Evolutionary conservation across 2,797 vertebrate species (phyloP).

Genomic region (Gobionotothen gibberifrons): DNA sequence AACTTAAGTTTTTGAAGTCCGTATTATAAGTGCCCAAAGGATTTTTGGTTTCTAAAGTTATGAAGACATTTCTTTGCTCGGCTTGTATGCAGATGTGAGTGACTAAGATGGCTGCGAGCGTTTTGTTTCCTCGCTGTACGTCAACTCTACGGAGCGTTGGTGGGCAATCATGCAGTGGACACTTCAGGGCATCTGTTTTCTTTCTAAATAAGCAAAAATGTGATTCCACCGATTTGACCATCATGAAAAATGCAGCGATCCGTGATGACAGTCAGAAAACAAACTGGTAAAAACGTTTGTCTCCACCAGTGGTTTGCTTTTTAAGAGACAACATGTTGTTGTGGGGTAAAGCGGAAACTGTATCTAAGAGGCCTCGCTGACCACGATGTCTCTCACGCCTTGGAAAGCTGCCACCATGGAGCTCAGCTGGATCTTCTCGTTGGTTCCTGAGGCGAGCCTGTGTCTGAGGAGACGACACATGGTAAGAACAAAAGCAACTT

Average conservation of each 20-base stretch:
- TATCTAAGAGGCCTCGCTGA: constrained; percentile 87
- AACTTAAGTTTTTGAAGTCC: not conserved
- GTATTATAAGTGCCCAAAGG: not conserved
- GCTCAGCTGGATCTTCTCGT: constrained; percentile 97
- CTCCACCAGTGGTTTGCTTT: not conserved
- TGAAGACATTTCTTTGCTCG: not conserved
- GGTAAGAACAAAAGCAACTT: not conserved
- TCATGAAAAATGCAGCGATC: not conserved
- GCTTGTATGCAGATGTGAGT: constrained; percentile 30
- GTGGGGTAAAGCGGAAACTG: not conserved
- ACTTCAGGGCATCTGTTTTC: constrained; percentile 3
- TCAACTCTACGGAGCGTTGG: constrained; percentile 9
- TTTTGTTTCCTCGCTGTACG: not conserved
- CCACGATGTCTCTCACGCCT: constrained; percentile 92
- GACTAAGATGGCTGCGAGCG: constrained; percentile 31
- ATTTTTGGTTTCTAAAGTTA: not conserved
- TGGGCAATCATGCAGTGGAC: constrained; percentile 9
- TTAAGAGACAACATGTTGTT: too few species aligned
- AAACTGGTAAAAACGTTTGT: not conserved
- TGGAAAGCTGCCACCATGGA: constrained; percentile 97
- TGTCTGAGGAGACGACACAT: constrained; percentile 77
- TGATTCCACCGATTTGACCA: not conserved
- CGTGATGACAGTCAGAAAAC: too few species aligned
- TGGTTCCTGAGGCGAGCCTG: constrained; percentile 92
- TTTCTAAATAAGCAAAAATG: constrained; percentile 23